A percentile compares a stretch with the other conserved stretches of the same genome.
Conservation (phyloP, 2,113 vertebrate genomes). For the Sphaerodactylus townsendi region DNA sequence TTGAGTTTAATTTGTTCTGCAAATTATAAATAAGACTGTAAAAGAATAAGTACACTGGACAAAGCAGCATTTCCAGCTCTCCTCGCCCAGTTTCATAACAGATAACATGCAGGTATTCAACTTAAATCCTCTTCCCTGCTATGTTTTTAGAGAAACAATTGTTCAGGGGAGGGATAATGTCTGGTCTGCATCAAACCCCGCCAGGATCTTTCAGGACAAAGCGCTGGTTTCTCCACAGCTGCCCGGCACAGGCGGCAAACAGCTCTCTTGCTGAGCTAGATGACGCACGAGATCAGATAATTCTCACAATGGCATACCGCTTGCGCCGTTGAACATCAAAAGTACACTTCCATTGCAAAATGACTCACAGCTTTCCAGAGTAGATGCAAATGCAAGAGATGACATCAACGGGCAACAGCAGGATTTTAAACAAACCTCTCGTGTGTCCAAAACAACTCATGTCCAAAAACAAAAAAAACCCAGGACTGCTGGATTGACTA, state of each 20-base stretch:
- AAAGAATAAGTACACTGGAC: too few species aligned
- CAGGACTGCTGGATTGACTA: not conserved
- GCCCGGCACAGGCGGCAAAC: not conserved
- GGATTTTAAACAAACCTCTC: not conserved
- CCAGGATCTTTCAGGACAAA: not conserved
- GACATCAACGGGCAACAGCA: conserved; percentile 6
- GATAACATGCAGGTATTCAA: too few species aligned
- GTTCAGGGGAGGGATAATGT: too few species aligned
- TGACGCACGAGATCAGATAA: not conserved
- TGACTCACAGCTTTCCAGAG: not conserved
- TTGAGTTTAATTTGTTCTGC: too few species aligned
- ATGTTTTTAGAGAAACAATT: too few species aligned
- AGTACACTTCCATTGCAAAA: not conserved
- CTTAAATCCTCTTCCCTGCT: too few species aligned
- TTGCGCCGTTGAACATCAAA: not conserved
- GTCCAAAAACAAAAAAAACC: not conserved
- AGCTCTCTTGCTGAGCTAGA: not conserved
- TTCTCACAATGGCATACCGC: not conserved
- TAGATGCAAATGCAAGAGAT: not conserved
- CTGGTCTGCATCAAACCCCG: not conserved
- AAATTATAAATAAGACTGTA: too few species aligned
- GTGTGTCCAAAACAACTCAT: not conserved
- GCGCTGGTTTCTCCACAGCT: not conserved
- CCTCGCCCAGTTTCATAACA: too few species aligned
- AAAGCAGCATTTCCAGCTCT: too few species aligned